Conservation (phyloP, 2,113 vertebrate genomes). For the Myotis yumanensis region DNA sequence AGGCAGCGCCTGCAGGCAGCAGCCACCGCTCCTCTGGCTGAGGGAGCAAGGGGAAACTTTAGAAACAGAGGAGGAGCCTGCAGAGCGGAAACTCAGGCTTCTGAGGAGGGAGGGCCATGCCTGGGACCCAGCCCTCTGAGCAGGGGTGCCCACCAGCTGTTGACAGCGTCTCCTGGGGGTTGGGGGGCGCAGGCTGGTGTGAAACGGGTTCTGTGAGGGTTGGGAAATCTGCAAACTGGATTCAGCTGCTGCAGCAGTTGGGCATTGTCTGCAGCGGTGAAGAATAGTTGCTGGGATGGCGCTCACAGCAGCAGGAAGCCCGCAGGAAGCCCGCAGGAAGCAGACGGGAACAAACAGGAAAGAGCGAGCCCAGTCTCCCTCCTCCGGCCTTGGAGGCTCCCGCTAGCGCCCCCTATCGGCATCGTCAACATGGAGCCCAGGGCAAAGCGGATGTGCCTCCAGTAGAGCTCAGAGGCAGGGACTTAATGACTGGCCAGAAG, state of each 20-base stretch:
- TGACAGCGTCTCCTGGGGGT: too few relatives aligned
- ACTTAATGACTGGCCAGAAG: too few relatives aligned
- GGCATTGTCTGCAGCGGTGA: background rate
- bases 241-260: background rate
- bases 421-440: too few relatives aligned
- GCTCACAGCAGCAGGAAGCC: slow-evolving; percentile 61
- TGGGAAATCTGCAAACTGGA: background rate
- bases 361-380: background rate
- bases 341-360: slow-evolving; percentile 59
- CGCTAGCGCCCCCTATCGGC: background rate
- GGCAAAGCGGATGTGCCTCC: background rate
- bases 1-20: background rate
- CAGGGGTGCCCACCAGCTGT: background rate
- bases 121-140: background rate
- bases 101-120: background rate
- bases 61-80: background rate
- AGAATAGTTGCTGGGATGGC: background rate
- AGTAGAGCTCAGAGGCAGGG: background rate
- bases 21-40: background rate
- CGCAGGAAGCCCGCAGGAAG: slow-evolving; percentile 62
- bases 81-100: background rate
- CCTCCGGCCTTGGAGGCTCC: background rate
- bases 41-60: background rate
- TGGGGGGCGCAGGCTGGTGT: background rate
- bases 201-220: background rate